Conservation (phyloP, 2,113 vertebrate species). For the Aramus guarauna region DNA sequence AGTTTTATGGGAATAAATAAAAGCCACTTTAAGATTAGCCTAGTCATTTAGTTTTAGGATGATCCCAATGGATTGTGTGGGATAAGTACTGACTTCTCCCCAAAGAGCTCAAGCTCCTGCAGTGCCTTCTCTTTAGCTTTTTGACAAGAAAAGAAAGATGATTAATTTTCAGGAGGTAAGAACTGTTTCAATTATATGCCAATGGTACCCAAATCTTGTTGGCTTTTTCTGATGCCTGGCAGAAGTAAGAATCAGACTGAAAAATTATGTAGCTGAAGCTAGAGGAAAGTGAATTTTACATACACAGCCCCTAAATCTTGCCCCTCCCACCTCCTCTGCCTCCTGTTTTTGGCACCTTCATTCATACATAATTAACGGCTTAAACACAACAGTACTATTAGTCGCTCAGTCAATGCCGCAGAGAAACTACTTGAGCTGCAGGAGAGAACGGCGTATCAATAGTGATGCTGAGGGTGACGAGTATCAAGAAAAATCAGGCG, state of each 20-base stretch:
- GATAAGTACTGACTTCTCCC: neutral
- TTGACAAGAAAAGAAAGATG: neutral
- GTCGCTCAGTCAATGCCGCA: neutral
- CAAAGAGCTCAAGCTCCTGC: neutral
- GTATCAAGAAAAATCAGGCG: rapidly evolving
- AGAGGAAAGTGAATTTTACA: neutral
- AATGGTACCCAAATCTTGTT: neutral
- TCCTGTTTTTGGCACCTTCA: neutral
- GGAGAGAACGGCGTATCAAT: rapidly evolving
- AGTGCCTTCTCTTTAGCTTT: neutral
- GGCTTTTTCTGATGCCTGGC: neutral
- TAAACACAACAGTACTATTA: neutral
- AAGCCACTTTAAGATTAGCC: neutral
- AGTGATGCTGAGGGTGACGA: neutral
- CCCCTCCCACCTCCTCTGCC: neutral
- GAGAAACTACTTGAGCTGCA: neutral
- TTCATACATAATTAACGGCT: neutral
- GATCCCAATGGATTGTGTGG: neutral
- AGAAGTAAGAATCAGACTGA: neutral
- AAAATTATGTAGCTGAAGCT: neutral
- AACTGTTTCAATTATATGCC: neutral
- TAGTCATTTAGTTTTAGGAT: neutral
- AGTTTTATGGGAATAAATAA: neutral
- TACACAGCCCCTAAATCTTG: neutral
- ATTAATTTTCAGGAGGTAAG: slow-evolving; percentile 4